Conservation (phyloP, 2,888 invertebrate genomes). For the Nephrotoma flavescens region DNA sequence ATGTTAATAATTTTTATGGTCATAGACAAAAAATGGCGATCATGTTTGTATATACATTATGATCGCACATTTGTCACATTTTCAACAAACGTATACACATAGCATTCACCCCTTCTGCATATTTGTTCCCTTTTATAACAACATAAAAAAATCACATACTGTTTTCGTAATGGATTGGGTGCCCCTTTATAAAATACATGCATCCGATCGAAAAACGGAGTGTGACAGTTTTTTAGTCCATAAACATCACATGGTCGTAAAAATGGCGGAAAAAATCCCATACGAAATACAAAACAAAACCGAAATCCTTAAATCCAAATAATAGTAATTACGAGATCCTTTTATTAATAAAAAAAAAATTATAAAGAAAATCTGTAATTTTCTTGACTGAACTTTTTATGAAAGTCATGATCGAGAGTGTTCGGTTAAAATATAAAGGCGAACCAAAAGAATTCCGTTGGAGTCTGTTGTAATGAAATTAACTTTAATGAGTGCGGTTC, state of each 20-base stretch:
- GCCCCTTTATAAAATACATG: neutral
- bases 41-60: neutral
- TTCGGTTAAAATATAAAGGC: neutral
- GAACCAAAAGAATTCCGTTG: neutral
- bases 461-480: neutral
- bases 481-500: neutral
- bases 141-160: neutral
- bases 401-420: neutral
- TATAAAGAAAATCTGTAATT: neutral
- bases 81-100: neutral
- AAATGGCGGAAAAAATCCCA: neutral
- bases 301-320: neutral
- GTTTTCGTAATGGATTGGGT: neutral
- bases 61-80: neutral
- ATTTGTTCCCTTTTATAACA: neutral
- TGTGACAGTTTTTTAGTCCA: neutral
- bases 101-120: neutral
- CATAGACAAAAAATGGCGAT: neutral
- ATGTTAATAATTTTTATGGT: neutral
- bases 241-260: neutral
- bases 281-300: neutral
- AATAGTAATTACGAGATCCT: neutral
- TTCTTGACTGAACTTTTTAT: neutral
- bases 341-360: neutral
- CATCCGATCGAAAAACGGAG: neutral